phyloP scores from a whole-genome alignment of 2,888 invertebrate genomes.

The Tetragonisca angustula region DNA sequence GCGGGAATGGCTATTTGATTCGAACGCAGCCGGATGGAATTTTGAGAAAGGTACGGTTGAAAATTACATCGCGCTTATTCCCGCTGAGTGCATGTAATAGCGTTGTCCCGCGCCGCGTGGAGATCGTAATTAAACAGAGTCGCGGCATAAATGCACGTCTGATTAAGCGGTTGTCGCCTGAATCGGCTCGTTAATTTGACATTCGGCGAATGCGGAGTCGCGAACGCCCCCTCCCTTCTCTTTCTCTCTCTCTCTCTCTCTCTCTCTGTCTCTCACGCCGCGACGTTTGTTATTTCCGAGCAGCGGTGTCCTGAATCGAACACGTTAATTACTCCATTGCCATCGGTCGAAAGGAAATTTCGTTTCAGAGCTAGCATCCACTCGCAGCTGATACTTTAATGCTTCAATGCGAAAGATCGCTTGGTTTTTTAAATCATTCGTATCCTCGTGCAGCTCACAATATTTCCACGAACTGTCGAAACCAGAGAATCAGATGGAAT shows the following conservation, averaged over 20 bases:
- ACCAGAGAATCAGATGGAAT: not conserved
- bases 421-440: too few species aligned
- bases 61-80: conserved; percentile 41
- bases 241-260: too few species aligned
- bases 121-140: conserved; percentile 58
- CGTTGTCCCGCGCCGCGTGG: conserved; percentile 14
- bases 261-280: not conserved
- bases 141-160: conserved; percentile 53
- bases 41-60: conserved; percentile 18
- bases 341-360: not conserved
- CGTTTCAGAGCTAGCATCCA: too few species aligned
- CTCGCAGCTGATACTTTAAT: too few species aligned
- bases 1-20: conserved; percentile 1
- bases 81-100: conserved; percentile 31
- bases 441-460: not conserved
- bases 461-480: not conserved
- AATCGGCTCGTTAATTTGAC: conserved; percentile 62
- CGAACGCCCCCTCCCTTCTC: not conserved
- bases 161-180: conserved; percentile 64
- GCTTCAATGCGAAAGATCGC: too few species aligned
- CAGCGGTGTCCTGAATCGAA: not conserved
- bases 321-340: conserved; percentile 31
- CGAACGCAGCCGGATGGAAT: conserved; percentile 12
- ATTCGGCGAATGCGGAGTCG: conserved; percentile 38
- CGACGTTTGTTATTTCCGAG: conserved; percentile 42